Conservation (phyloP, 1,140 invertebrate genomes). For the Nomia melanderi region DNA sequence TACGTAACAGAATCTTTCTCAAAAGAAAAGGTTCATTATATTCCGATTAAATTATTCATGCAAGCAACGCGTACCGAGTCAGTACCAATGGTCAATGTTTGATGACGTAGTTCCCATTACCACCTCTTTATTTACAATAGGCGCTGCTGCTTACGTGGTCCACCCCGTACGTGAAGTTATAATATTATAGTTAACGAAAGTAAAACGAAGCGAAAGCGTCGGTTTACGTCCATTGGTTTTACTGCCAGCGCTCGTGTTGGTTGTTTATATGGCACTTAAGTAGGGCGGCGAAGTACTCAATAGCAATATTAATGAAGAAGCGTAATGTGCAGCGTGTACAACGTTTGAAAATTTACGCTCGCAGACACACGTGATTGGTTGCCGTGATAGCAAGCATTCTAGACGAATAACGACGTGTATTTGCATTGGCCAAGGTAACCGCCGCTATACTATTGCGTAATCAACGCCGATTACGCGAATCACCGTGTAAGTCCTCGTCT, state of each 20-base stretch:
- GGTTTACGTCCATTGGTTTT: not conserved
- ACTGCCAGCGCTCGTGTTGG: not conserved
- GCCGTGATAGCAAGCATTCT: slow-evolving; percentile 24
- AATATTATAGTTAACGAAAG: too few species aligned
- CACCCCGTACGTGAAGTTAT: too few species aligned
- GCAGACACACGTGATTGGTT: slow-evolving; percentile 17
- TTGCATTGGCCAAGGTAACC: slow-evolving; percentile 66
- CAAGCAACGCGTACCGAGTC: too few species aligned
- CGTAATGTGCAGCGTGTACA: not conserved
- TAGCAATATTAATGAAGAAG: slow-evolving; percentile 2
- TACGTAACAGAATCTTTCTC: too few species aligned
- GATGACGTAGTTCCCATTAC: too few species aligned
- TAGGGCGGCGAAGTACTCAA: not conserved
- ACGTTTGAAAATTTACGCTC: slow-evolving; percentile 17
- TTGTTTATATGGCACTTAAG: not conserved
- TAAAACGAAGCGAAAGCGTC: not conserved
- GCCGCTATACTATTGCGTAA: slow-evolving; percentile 36
- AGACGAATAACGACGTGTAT: slow-evolving; percentile 50
- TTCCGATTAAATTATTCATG: too few species aligned
- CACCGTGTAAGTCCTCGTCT: not conserved
- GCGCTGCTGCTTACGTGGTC: too few species aligned
- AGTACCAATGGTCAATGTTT: too few species aligned
- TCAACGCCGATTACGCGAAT: slow-evolving; percentile 50
- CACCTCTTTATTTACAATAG: too few species aligned
- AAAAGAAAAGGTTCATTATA: too few species aligned